Evolutionary conservation across 2,113 vertebrate species (phyloP).

Genomic region (Channa maculata): DNA sequence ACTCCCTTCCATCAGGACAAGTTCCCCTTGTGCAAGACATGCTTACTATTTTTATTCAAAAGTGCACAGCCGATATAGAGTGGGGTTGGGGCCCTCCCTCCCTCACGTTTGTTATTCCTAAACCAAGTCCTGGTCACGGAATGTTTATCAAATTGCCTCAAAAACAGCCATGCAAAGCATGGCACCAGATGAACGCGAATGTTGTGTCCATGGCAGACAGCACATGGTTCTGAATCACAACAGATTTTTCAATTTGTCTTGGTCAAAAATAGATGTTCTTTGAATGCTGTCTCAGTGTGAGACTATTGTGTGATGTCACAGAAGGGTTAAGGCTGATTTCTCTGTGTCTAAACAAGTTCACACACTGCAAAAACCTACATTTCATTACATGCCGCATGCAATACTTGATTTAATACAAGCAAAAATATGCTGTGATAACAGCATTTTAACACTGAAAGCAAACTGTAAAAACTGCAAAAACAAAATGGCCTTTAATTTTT

Average conservation of each 20-base stretch:
- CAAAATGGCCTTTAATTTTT: neutral
- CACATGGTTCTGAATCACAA: slow-evolving; percentile 37
- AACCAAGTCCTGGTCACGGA: slow-evolving; percentile 65
- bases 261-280: slow-evolving; percentile 33
- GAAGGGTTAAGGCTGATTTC: neutral
- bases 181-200: slow-evolving; percentile 37
- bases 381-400: neutral
- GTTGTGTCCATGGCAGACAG: slow-evolving; percentile 33
- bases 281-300: slow-evolving; percentile 23
- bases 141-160: slow-evolving; percentile 74
- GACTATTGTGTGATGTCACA: neutral
- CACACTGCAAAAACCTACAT: neutral
- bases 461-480: slow-evolving; percentile 7
- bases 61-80: slow-evolving; percentile 47
- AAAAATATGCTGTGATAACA: neutral
- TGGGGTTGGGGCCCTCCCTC: slow-evolving; percentile 49
- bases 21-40: slow-evolving; percentile 32
- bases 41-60: slow-evolving; percentile 49
- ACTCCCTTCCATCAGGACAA: slow-evolving; percentile 42
- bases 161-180: slow-evolving; percentile 56
- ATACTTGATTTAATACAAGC: no score
- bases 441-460: neutral
- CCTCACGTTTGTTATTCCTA: slow-evolving; percentile 72
- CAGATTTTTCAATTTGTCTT: slow-evolving; percentile 53
- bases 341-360: neutral